Percentiles rank a stretch among this genome's conserved stretches.
Conservation (phyloP, 2,888 invertebrate species). For the Drosophila siamana region DNA sequence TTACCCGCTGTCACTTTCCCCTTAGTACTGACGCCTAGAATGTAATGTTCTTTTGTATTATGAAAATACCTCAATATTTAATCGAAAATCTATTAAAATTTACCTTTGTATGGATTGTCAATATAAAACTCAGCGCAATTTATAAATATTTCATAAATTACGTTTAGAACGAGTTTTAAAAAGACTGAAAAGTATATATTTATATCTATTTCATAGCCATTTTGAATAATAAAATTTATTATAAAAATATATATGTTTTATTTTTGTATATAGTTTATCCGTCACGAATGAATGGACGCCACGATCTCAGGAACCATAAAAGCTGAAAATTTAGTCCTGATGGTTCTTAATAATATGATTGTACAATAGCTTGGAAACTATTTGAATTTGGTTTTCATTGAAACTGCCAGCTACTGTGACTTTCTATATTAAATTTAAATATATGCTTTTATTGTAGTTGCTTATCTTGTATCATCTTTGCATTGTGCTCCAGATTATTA, state of each 20-base stretch:
- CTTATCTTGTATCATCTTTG: too few species aligned
- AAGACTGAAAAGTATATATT: constrained; percentile 46
- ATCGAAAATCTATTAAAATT: constrained; percentile 7
- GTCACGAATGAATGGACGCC: too few species aligned
- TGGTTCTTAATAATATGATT: too few species aligned
- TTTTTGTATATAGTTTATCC: too few species aligned
- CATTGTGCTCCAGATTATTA: too few species aligned
- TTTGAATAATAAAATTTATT: neutral
- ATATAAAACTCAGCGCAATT: neutral
- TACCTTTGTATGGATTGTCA: neutral
- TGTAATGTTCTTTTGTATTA: constrained; percentile 14
- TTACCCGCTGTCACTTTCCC: constrained; percentile 90
- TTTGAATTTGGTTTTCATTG: too few species aligned
- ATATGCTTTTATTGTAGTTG: too few species aligned
- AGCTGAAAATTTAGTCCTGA: too few species aligned
- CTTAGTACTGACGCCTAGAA: constrained; percentile 86
- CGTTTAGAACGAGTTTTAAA: constrained; percentile 31
- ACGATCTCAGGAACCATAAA: too few species aligned
- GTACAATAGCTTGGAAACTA: too few species aligned
- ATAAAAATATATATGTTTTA: neutral
- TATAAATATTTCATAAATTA: neutral
- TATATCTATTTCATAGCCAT: constrained; percentile 16
- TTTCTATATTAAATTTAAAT: too few species aligned
- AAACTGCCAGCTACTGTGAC: too few species aligned
- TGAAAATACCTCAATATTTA: neutral